Conservation (phyloP, 2,797 vertebrate species). For the Synaphobranchus kaupii region DNA sequence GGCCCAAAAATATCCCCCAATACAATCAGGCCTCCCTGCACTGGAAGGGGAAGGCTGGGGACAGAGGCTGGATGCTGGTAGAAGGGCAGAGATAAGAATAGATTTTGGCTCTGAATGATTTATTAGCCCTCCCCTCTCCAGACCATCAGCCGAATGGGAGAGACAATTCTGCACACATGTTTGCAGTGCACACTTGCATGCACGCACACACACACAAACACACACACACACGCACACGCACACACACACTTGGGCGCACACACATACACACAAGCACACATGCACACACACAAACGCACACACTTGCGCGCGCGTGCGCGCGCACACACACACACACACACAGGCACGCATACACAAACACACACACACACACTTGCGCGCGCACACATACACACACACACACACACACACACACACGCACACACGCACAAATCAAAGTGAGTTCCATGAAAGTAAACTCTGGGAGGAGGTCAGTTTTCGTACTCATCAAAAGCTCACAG, state of each 20-base stretch:
- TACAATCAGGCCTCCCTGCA: not conserved
- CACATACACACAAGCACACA: not conserved
- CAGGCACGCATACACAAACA: slow-evolving; percentile 1
- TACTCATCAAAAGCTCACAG: not conserved
- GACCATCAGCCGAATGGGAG: slow-evolving; percentile 1
- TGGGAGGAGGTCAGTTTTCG: not conserved
- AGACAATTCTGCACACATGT: not conserved
- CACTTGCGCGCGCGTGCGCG: not conserved
- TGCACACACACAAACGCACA: slow-evolving; percentile 4
- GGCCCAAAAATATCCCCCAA: not conserved
- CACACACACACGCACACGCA: slow-evolving; percentile 12
- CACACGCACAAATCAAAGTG: not conserved
- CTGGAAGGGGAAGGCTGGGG: not conserved
- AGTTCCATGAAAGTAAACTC: not conserved
- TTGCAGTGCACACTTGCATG: not conserved
- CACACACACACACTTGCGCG: slow-evolving; percentile 24
- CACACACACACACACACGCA: not conserved
- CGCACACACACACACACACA: not conserved
- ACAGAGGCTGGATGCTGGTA: slow-evolving; percentile 27
- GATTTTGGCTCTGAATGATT: slow-evolving; percentile 52
- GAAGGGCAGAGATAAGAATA: slow-evolving; percentile 49
- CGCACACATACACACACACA: slow-evolving; percentile 28
- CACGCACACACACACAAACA: slow-evolving; percentile 12
- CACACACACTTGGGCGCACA: slow-evolving; percentile 22
- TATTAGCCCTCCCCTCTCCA: slow-evolving; percentile 40